These are phyloP conservation scores for Nettapus auritus DNA, from an alignment of 2,113 vertebrate genomes.

Conservation along the genomic window DNA sequence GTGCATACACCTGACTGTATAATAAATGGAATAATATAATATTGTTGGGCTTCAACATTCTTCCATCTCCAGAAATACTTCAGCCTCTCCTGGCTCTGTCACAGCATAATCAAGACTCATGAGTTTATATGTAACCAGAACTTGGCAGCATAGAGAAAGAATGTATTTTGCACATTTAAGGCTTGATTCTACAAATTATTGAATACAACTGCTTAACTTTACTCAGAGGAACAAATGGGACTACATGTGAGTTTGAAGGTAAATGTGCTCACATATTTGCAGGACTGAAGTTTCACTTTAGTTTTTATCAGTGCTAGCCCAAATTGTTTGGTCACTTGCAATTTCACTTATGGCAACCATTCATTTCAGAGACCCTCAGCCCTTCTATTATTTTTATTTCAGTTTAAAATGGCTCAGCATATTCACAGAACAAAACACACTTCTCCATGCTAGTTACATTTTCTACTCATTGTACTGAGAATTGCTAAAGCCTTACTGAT, in stretches of 20 bases:
- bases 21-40: background rate
- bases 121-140: background rate
- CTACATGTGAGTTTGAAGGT: background rate
- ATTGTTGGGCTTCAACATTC: background rate
- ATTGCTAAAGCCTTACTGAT: accelerated
- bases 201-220: background rate
- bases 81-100: background rate
- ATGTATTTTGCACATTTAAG: background rate
- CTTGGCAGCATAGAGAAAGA: background rate
- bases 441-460: background rate
- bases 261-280: background rate
- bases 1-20: background rate
- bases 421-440: background rate
- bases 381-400: background rate
- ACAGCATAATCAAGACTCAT: background rate
- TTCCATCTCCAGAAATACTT: background rate
- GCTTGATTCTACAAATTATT: background rate
- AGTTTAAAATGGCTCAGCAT: background rate
- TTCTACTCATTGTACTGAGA: background rate
- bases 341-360: background rate
- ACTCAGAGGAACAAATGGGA: background rate
- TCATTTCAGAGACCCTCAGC: background rate
- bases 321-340: background rate
- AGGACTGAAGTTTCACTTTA: background rate
- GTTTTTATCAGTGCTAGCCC: background rate